Evolutionary conservation across 1,140 invertebrate species (phyloP), one percentile per base, ranked within the genome.

Genomic region (Nasonia giraulti): DNA sequence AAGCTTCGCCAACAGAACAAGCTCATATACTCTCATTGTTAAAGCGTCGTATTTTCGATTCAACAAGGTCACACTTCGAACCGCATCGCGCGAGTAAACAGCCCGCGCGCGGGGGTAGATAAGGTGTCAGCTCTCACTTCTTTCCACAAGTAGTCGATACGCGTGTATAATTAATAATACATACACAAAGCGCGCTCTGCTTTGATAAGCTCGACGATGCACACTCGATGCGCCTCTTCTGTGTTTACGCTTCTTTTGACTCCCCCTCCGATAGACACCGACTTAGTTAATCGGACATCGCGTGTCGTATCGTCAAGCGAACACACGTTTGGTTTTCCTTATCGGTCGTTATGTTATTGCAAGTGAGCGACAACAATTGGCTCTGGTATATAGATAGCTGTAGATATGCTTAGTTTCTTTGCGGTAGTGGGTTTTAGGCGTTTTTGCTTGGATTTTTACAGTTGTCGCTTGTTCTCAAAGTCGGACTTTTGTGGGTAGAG

Each of bases 271-370:
- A 27, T 17, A 7, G 1, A 14, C 20, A 5, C 17, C 6, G 14
- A 33, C 47, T 12, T 62, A 3, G 12, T 66, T 66, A 31, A 78
- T 78, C 27, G 23, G 20, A 62, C 23, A 78, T 50, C n/a, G 11
- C 37, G 17, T 5, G 5, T 40, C 68, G 33, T 69, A 33, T 68
- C 10, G 23, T 5, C 6, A 27, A 44, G 23, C 37, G 0, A 44
- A 44, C 27, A 23, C 47, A n/a, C 27, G 27, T n/a, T 69, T 44
- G n/a, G 44, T 44, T 37, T 69, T 69, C 14, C 37, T 80, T 69
- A 69, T 80, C 78, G 40, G 37, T 68, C 78, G 40, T 69, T 69
- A 80, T 69, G 40, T 23, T 68, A 10, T 69, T 44, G n/a, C 4
- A 20, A 80, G n/a, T 27, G 10, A 23, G 7, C 3, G 55, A 44